Evolutionary conservation across 2,113 vertebrate species (phyloP).

Genomic region (Dipodomys spectabilis): DNA sequence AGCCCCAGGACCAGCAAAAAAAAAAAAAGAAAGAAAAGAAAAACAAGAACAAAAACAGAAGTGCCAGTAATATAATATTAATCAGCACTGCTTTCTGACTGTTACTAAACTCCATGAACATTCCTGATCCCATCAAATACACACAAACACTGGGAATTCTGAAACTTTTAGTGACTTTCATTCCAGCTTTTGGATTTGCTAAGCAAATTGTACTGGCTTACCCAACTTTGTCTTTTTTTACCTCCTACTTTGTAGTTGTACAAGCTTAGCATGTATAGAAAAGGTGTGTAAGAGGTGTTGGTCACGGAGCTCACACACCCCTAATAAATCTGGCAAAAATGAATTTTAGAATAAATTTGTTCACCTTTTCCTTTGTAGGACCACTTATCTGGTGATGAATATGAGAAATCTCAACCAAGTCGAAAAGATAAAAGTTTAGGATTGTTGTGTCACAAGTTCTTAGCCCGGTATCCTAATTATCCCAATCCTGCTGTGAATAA

Average conservation of each 20-base stretch:
- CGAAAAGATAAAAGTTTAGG: conserved; percentile 98
- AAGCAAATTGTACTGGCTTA: background rate
- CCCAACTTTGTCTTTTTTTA: background rate
- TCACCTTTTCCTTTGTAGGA: conserved; percentile 86
- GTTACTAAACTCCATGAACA: too few species aligned
- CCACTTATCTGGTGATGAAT: conserved; percentile 91
- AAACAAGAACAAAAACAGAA: background rate
- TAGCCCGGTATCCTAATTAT: conserved; percentile 93
- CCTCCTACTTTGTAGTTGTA: conserved; percentile 19
- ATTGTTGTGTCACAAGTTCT: conserved; percentile 95
- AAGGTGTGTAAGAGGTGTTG: background rate
- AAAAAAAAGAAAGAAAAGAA: too few species aligned
- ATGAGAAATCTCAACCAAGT: conserved; percentile 92
- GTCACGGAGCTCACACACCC: background rate
- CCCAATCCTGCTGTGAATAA: conserved; percentile 90
- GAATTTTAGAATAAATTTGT: conserved; percentile 30
- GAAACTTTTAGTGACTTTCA: background rate
- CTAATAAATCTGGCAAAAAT: conserved; percentile 35
- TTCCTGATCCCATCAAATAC: background rate
- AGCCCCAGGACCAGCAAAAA: too few species aligned
- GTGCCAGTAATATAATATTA: background rate
- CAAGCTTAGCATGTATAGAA: background rate
- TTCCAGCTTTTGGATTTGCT: background rate
- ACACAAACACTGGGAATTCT: background rate
- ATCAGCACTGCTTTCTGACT: background rate